These are phyloP conservation scores for Aleadryas rufinucha DNA, from an alignment of 2,113 vertebrate genomes.

Conservation along the genomic window DNA sequence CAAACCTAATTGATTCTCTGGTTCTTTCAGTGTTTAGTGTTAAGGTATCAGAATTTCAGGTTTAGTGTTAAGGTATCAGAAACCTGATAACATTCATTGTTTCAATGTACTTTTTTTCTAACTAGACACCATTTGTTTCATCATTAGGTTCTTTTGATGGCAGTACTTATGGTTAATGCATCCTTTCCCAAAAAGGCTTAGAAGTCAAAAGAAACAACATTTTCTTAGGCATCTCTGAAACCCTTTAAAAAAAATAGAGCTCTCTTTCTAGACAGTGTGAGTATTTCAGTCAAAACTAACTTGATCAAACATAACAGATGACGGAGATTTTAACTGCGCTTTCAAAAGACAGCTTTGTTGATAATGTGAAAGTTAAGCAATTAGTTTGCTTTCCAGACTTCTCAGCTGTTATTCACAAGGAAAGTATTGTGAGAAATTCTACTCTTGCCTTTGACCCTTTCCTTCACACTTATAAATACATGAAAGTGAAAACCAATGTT, in stretches of 20 bases:
- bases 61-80: background rate
- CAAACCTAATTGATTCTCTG: background rate
- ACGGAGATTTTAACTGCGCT: background rate
- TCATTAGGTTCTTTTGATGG: background rate
- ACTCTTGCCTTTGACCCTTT: background rate
- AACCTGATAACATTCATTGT: background rate
- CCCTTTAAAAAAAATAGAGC: background rate
- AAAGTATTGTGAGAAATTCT: slow-evolving; percentile 22
- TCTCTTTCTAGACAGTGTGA: background rate
- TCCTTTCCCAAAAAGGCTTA: background rate
- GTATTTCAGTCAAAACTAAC: background rate
- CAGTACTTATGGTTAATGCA: background rate
- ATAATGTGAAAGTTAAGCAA: background rate
- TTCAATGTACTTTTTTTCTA: background rate
- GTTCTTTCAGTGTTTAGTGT: background rate
- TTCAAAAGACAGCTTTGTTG: slow-evolving; percentile 15
- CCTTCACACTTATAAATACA: background rate
- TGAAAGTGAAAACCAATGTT: background rate
- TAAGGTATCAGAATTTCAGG: background rate
- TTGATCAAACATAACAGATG: slow-evolving; percentile 3
- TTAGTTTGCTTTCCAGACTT: slow-evolving; percentile 30
- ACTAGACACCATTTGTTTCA: background rate
- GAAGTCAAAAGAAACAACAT: background rate
- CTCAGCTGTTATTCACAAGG: slow-evolving; percentile 22
- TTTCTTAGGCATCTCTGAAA: background rate